These are phyloP conservation scores for Ciconia boyciana DNA, from an alignment of 2,113 vertebrate genomes.

Conservation along the genomic window DNA sequence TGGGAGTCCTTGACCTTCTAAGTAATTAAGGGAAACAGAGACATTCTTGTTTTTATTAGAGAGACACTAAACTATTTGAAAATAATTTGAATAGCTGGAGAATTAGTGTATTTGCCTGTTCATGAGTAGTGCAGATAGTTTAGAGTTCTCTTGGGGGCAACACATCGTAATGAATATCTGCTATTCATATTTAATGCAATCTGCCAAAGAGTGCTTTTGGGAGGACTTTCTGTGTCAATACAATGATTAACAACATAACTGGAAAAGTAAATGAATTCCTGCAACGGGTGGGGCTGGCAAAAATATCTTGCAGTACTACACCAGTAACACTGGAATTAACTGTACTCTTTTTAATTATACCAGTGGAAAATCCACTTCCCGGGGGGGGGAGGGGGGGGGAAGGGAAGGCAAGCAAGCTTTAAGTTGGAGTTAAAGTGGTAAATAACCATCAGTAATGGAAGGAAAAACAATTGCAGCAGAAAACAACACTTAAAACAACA, in stretches of 20 bases:
- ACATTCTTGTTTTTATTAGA: slow-evolving; percentile 68
- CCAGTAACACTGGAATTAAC: slow-evolving; percentile 37
- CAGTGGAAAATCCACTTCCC: slow-evolving; percentile 16
- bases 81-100: slow-evolving; percentile 66
- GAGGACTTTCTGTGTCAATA: slow-evolving; percentile 66
- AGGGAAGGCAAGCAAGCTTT: not conserved
- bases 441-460: not conserved
- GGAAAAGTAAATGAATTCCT: slow-evolving; percentile 66
- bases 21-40: slow-evolving; percentile 65
- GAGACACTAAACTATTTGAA: slow-evolving; percentile 60
- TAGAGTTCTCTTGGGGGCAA: slow-evolving; percentile 61
- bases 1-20: slow-evolving; percentile 64
- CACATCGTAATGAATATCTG: slow-evolving; percentile 67
- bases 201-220: slow-evolving; percentile 65
- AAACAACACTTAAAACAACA: not conserved
- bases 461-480: not conserved
- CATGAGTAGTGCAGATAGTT: slow-evolving; percentile 54
- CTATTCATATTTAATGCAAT: slow-evolving; percentile 68
- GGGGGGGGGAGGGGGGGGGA: no score
- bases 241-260: slow-evolving; percentile 63
- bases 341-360: not conserved
- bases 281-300: slow-evolving; percentile 50
- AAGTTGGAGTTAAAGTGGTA: not conserved
- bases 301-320: slow-evolving; percentile 39
- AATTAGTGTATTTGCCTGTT: slow-evolving; percentile 63